These are phyloP conservation scores for Tachysurus fulvidraco DNA, from an alignment of 2,113 vertebrate species.

Conservation along the genomic window DNA sequence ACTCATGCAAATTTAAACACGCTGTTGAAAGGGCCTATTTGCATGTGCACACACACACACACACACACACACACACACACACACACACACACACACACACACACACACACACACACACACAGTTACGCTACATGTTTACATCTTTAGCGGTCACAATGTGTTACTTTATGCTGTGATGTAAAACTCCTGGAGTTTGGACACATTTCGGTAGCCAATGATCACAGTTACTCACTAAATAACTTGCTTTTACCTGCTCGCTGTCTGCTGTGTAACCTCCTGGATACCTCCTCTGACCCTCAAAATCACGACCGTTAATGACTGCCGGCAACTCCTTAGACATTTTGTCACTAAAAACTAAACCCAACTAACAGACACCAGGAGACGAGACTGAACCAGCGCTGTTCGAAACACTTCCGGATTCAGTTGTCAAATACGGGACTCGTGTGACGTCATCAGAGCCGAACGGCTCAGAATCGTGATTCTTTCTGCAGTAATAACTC, in stretches of 20 bases:
- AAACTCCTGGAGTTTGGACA: neutral
- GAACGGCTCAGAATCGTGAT: neutral
- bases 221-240: neutral
- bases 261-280: conserved; percentile 22
- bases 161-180: neutral
- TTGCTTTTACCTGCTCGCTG: conserved; percentile 42
- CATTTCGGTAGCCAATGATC: neutral
- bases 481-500: neutral
- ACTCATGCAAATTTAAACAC: neutral
- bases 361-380: neutral
- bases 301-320: conserved; percentile 43
- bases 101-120: too few relatives aligned
- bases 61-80: too few relatives aligned
- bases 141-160: neutral
- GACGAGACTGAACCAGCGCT: neutral
- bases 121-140: neutral
- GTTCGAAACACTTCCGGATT: conserved; percentile 46
- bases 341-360: neutral
- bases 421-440: conserved; percentile 35
- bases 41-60: neutral
- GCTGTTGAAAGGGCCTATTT: neutral
- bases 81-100: too few relatives aligned
- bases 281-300: conserved; percentile 35
- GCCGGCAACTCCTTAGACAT: conserved; percentile 60
- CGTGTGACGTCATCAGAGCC: conserved; percentile 31